Percentiles rank a stretch among this genome's conserved stretches.
Conservation (phyloP, 2,113 vertebrate species). For the Rhea americana region DNA sequence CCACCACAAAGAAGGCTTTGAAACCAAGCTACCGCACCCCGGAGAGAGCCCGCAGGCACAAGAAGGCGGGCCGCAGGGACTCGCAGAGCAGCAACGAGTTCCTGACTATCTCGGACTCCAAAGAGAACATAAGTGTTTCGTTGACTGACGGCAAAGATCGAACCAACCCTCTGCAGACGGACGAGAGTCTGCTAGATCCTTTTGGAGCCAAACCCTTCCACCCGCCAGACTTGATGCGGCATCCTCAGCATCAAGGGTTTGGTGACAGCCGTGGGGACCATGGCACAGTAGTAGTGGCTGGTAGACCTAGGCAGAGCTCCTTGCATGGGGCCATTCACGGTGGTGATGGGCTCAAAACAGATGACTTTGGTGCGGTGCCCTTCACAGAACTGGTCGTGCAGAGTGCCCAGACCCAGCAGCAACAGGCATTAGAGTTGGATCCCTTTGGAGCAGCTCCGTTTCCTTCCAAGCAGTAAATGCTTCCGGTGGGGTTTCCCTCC, state of each 20-base stretch:
- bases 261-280: slow-evolving; percentile 79
- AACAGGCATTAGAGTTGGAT: slow-evolving; percentile 84
- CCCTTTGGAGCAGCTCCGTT: slow-evolving; percentile 97
- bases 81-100: slow-evolving; percentile 98
- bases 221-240: slow-evolving; percentile 80
- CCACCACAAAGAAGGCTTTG: slow-evolving; percentile 78
- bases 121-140: slow-evolving; percentile 91
- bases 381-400: slow-evolving; percentile 90
- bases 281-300: slow-evolving; percentile 40
- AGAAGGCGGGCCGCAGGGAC: slow-evolving; percentile 88
- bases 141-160: slow-evolving; percentile 84
- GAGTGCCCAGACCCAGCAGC: slow-evolving; percentile 71
- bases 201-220: slow-evolving; percentile 95
- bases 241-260: slow-evolving; percentile 81
- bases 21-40: slow-evolving; percentile 92
- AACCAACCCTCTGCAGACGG: slow-evolving; percentile 72
- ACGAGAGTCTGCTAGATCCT: slow-evolving; percentile 85
- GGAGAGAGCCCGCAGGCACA: slow-evolving; percentile 87
- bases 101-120: slow-evolving; percentile 91
- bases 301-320: slow-evolving; percentile 79
- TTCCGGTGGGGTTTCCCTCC: background rate
- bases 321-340: slow-evolving; percentile 71
- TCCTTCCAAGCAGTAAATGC: slow-evolving; percentile 89
- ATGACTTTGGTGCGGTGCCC: slow-evolving; percentile 95
- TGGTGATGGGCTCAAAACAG: slow-evolving; percentile 79